Conservation (phyloP, 1,140 invertebrate species). For the Drosophila nikananu region DNA sequence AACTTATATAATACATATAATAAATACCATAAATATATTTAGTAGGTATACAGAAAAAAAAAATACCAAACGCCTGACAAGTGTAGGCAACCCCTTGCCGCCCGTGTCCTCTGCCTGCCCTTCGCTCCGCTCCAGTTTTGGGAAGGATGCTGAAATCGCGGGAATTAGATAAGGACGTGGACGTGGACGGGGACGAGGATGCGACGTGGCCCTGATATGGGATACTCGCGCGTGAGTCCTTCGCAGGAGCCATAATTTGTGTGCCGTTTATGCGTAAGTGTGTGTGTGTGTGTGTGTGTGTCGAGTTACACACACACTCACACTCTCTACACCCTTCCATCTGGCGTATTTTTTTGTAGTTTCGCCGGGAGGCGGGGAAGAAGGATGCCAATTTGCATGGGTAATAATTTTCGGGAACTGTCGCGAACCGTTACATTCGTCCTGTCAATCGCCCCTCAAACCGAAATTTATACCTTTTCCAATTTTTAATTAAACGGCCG, state of each 20-base stretch:
- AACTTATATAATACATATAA: not conserved
- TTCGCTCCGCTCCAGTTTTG: slow-evolving; percentile 32
- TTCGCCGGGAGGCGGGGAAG: not conserved
- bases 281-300: slow-evolving; percentile 36
- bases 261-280: slow-evolving; percentile 47
- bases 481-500: slow-evolving; percentile 80
- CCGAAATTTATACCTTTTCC: slow-evolving; percentile 77
- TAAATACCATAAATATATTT: too few relatives aligned
- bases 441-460: slow-evolving; percentile 69
- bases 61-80: not conserved
- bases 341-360: slow-evolving; percentile 10
- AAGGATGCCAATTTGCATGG: slow-evolving; percentile 79
- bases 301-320: slow-evolving; percentile 66
- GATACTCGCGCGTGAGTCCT: slow-evolving; percentile 43
- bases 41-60: not conserved
- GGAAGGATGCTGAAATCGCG: slow-evolving; percentile 21
- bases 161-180: slow-evolving; percentile 48
- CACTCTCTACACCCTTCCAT: slow-evolving; percentile 27
- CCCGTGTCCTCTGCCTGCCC: not conserved
- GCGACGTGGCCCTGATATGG: slow-evolving; percentile 55
- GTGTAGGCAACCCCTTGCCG: not conserved
- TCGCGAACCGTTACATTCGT: slow-evolving; percentile 64
- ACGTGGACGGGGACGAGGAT: slow-evolving; percentile 12
- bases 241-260: slow-evolving; percentile 54
- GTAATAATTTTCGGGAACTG: slow-evolving; percentile 75